phyloP scores from a whole-genome alignment of 1,140 invertebrate genomes.

The Anagrus nilaparvatae region DNA sequence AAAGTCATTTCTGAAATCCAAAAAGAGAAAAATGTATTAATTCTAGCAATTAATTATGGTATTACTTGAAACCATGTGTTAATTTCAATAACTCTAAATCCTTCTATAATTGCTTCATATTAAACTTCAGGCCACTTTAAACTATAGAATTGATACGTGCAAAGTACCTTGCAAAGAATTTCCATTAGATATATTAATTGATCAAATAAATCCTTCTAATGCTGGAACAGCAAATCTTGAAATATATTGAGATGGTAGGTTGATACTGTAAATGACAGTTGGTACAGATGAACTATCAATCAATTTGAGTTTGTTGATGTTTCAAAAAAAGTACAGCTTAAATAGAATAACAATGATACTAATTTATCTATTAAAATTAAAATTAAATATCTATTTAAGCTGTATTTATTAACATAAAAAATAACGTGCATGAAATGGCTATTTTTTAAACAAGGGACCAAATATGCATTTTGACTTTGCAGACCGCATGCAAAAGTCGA shows the following conservation, averaged over 20 bases:
- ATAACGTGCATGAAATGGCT: too few relatives aligned
- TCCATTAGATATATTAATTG: slow-evolving; percentile 83
- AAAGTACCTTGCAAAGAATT: slow-evolving; percentile 97
- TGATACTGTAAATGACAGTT: slow-evolving; percentile 24
- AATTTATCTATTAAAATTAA: too few relatives aligned
- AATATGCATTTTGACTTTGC: too few relatives aligned
- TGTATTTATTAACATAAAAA: too few relatives aligned
- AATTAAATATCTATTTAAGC: too few relatives aligned
- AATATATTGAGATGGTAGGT: slow-evolving; percentile 45
- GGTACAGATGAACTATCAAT: slow-evolving; percentile 19
- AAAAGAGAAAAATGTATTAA: too few relatives aligned
- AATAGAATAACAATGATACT: too few relatives aligned
- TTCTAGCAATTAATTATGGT: slow-evolving; percentile 94
- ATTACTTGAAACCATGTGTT: slow-evolving; percentile 99
- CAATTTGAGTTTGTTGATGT: slow-evolving; percentile 45
- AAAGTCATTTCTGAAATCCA: too few relatives aligned
- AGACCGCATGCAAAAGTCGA: too few relatives aligned
- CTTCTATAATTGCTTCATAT: slow-evolving; percentile 85
- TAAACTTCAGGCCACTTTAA: slow-evolving; percentile 87
- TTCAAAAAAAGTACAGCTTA: slow-evolving; percentile 91
- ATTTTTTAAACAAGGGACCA: too few relatives aligned
- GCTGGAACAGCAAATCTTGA: slow-evolving; percentile 83
- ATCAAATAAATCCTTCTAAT: slow-evolving; percentile 91
- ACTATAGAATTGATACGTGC: slow-evolving; percentile 85
- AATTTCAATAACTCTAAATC: slow-evolving; percentile 86